These are phyloP conservation scores for Bothrops jararaca DNA, from an alignment of 2,113 vertebrate genomes.

Conservation along the genomic window DNA sequence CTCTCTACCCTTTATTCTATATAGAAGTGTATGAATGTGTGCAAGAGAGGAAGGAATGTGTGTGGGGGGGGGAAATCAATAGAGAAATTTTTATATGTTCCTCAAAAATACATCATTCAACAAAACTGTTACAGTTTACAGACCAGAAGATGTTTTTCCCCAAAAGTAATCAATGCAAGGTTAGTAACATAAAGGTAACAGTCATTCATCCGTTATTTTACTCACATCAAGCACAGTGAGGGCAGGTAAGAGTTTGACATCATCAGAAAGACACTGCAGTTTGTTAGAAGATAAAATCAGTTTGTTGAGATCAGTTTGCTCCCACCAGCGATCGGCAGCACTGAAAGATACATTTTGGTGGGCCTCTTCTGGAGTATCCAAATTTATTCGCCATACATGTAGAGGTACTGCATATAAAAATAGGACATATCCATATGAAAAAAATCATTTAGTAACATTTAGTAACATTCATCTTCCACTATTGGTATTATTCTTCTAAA, in stretches of 20 bases:
- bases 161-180: fast-evolving
- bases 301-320: constrained; percentile 90
- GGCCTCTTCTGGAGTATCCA: constrained; percentile 85
- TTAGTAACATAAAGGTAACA: fast-evolving
- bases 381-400: constrained; percentile 87
- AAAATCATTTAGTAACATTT: fast-evolving
- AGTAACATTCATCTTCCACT: fast-evolving
- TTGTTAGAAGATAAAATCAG: constrained; percentile 90
- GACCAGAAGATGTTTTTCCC: neutral
- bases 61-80: neutral
- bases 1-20: neutral
- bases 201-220: fast-evolving
- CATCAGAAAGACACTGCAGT: constrained; percentile 82
- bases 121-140: neutral
- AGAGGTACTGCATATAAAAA: constrained; percentile 77
- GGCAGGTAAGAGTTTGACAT: constrained; percentile 81
- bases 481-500: neutral
- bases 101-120: neutral
- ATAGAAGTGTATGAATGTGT: neutral
- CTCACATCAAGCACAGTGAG: constrained; percentile 87
- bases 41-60: neutral
- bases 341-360: constrained; percentile 80
- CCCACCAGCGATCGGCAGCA: constrained; percentile 90
- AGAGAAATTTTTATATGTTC: neutral
- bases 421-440: fast-evolving